Evolutionary conservation across 2,888 invertebrate species (phyloP), one percentile per base, ranked within the genome.

Genomic region (Leptopterna dolabrata): DNA sequence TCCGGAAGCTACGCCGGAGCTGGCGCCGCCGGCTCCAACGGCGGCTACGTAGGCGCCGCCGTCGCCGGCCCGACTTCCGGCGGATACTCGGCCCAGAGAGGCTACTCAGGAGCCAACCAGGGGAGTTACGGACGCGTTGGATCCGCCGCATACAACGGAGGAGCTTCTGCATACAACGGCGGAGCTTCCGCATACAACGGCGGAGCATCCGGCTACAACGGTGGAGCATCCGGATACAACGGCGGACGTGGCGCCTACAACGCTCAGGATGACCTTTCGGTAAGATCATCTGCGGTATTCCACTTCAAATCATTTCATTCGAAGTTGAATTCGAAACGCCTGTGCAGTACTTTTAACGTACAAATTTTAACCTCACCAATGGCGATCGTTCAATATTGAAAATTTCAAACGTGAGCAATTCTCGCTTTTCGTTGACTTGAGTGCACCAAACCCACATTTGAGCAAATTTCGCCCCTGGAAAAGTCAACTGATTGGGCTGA

Each of bases 171-270:
- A 0, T 78, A 78, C 45, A 78, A 73, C 36, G 83, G 83, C 0
- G 43, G 92, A 90, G 92, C 92, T 90, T 92, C 92, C 3, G 88
- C 89, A 0, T 90, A 89, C 14, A 90, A 90, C 4, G 89, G 73
- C 47, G 80, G 47, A 0, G 41, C 30, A 3, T 36, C 24, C 4
- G 16, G 47, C 0, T 45, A 45, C 80, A 80, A 80, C 29, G 80
- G 80, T 47, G 80, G n/a, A n/a, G 43, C 43, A 24, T 45, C 47
- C 9, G 76, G 76, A 41, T 82, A 82, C 82, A 55, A 30, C 27
- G 36, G 80, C 2, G 27, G 92, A 90, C 92, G 92, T 90, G 92
- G 92, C 1, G 89, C 89, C 0, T 90, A 89, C 14, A 90, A 90
- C 6, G 89, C 89, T 0, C 90, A 89, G 6, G 90, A 90, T 87